phyloP scores from a whole-genome alignment of 2,113 vertebrate genomes.

The Pterocles gutturalis region DNA sequence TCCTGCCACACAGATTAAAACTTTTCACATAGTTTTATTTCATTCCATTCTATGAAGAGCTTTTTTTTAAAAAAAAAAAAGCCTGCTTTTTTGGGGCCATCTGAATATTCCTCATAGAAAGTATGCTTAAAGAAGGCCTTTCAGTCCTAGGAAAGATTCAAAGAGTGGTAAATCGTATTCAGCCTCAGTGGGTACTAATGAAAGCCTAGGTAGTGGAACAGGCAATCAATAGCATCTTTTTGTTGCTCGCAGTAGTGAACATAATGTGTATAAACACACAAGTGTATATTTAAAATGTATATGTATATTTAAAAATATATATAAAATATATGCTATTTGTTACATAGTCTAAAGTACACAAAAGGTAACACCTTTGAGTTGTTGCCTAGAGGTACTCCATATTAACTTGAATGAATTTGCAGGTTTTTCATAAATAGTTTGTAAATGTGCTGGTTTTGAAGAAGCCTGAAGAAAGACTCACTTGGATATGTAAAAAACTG shows the following conservation, averaged over 20 bases:
- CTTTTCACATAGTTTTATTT: neutral
- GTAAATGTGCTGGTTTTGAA: neutral
- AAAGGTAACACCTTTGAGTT: neutral
- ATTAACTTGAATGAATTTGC: neutral
- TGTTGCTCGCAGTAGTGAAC: neutral
- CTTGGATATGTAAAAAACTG: neutral
- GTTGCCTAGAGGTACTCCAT: neutral
- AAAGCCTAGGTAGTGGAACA: neutral
- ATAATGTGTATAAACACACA: neutral
- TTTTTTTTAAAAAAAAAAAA: neutral
- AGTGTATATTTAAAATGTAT: no score
- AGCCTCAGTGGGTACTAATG: neutral
- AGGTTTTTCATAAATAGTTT: neutral
- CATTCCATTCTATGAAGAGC: neutral
- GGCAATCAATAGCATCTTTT: neutral
- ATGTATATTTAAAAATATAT: neutral
- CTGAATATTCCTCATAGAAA: neutral
- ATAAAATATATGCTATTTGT: neutral
- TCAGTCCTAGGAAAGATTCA: neutral
- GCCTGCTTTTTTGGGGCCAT: neutral
- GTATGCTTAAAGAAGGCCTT: neutral
- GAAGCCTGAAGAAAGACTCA: neutral
- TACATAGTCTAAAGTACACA: neutral
- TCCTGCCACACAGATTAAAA: neutral
- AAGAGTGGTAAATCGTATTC: neutral